phyloP scores from a whole-genome alignment of 2,113 vertebrate genomes.

The Canis aureus region DNA sequence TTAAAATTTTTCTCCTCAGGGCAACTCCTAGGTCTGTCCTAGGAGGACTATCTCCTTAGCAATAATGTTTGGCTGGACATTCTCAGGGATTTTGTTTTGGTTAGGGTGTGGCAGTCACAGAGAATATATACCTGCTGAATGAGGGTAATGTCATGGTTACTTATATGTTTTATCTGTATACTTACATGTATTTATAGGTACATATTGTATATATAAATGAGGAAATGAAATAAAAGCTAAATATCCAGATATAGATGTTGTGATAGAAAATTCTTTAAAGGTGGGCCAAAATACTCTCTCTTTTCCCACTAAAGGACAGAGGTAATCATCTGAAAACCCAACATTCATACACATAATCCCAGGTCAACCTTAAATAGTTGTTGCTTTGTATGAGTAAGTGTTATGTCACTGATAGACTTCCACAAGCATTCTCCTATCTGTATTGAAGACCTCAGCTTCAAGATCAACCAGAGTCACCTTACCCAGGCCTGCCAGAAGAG shows the following conservation, averaged over 20 bases:
- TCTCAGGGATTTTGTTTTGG: not conserved
- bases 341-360: not conserved
- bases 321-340: not conserved
- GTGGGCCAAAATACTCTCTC: not conserved
- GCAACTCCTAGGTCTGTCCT: not conserved
- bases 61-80: not conserved
- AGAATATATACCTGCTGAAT: not conserved
- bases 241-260: not conserved
- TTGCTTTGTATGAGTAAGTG: not conserved
- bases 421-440: rapidly evolving
- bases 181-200: not conserved
- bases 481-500: not conserved
- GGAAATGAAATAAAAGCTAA: not conserved
- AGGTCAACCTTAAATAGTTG: not conserved
- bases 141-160: not conserved
- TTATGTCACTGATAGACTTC: too few species aligned
- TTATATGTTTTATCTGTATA: not conserved
- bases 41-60: not conserved
- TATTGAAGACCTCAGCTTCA: not conserved
- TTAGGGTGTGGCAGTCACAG: not conserved
- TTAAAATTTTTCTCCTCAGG: not conserved
- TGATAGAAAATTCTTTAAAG: not conserved
- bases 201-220: not conserved
- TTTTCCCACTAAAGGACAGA: not conserved
- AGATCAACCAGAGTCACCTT: not conserved